These are phyloP conservation scores for Notoglanidium macrostoma DNA, from an alignment of 2,797 vertebrate species.

Conservation along the genomic window DNA sequence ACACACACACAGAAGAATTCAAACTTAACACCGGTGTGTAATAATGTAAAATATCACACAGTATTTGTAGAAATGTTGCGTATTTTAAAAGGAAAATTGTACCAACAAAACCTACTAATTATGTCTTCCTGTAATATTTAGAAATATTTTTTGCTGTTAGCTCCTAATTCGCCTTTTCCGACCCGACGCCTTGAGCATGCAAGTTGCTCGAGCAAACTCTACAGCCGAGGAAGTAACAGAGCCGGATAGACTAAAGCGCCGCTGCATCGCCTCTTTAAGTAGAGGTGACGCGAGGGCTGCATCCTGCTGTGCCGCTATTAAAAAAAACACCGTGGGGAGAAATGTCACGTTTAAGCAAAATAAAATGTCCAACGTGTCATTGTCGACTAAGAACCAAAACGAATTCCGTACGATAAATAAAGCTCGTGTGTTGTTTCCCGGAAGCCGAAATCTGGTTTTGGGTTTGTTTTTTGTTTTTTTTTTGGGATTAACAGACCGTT, in stretches of 20 bases:
- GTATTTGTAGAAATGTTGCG: not conserved
- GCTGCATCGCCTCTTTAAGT: not conserved
- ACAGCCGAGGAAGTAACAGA: not conserved
- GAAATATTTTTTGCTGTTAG: not conserved
- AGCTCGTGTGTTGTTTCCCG: not conserved
- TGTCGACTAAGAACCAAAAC: not conserved
- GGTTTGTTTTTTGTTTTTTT: too few relatives aligned
- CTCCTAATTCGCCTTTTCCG: not conserved
- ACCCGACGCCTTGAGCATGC: too few relatives aligned
- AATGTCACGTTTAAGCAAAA: not conserved
- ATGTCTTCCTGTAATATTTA: not conserved
- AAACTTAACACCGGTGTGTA: not conserved
- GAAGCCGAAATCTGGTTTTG: not conserved
- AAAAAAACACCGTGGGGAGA: not conserved
- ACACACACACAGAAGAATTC: not conserved
- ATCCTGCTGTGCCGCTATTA: not conserved
- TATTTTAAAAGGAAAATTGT: not conserved
- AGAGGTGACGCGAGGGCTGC: not conserved
- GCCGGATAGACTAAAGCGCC: not conserved
- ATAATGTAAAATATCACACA: conserved; percentile 4
- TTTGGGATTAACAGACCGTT: not conserved
- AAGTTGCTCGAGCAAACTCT: not conserved
- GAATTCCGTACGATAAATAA: not conserved
- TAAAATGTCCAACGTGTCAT: not conserved
- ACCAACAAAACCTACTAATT: too few relatives aligned